phyloP scores from a whole-genome alignment of 2,888 invertebrate species.

The Lysandra coridon region DNA sequence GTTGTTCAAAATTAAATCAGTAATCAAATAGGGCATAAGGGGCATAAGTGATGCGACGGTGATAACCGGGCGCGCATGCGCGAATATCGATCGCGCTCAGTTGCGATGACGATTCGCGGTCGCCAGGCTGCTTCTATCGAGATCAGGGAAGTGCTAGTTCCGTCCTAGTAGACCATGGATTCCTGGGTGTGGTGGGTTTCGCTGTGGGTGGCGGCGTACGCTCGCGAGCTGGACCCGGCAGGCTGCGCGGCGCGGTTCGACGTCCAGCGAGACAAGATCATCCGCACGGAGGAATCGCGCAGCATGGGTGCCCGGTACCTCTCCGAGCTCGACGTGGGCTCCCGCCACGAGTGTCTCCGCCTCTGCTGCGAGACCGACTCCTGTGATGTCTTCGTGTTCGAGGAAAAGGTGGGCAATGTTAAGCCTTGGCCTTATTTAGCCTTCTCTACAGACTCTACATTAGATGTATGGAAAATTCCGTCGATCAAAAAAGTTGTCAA shows the following conservation, averaged over 20 bases:
- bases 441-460: background rate
- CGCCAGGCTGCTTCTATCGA: constrained; percentile 18
- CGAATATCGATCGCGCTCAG: constrained; percentile 50
- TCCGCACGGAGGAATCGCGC: constrained; percentile 93
- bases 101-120: constrained; percentile 31
- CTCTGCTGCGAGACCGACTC: constrained; percentile 92
- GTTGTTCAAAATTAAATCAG: constrained; percentile 2
- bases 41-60: constrained; percentile 1
- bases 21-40: background rate
- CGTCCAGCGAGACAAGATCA: constrained; percentile 93
- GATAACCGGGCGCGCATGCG: constrained; percentile 49
- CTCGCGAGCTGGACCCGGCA: constrained; percentile 82
- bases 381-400: constrained; percentile 95
- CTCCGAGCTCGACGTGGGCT: constrained; percentile 90
- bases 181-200: constrained; percentile 49
- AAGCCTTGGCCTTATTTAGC: background rate
- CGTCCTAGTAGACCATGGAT: constrained; percentile 43
- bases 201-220: constrained; percentile 52
- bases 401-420: constrained; percentile 86
- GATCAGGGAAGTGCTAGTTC: constrained; percentile 5
- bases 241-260: constrained; percentile 89
- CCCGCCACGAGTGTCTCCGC: constrained; percentile 89
- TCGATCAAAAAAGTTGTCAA: too few relatives aligned
- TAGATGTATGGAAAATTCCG: too few relatives aligned
- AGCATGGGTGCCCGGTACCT: constrained; percentile 94